Base-by-base conservation (phyloP, 2,888 invertebrate species). In the Papilio demoleus region DNA sequence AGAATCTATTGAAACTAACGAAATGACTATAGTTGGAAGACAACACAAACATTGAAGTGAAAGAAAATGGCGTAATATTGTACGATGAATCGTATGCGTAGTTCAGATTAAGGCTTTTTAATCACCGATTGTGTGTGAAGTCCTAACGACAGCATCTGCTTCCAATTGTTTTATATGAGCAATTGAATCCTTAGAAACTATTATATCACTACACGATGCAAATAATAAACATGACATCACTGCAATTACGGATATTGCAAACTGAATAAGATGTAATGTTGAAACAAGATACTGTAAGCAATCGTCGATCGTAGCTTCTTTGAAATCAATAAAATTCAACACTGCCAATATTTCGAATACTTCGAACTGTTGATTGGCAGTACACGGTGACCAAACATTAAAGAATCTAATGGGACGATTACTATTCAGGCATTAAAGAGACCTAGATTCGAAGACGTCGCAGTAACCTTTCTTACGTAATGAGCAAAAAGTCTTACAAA, bases 281-380 rank as follows among this genome's bases (percentile, higher is more conserved):
- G 47, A 50, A 50, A 53, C 63, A 53, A 38, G 63, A 64, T 38
- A 53, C 47, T 19, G 24, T 36, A 53, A 24, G 22, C n/a, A 27
- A 38, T n/a, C 6, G n/a, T 27, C 27, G 47, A n/a, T 53, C 27
- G 53, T 53, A 38, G 24, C 24, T 64, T 64, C 63, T 64, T 24
- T 38, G 63, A 53, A 64, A 24, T 64, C 50, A 64, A 64, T 63
- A 12, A 63, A 42, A 64, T 64, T 53, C 4, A n/a, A 64, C 24
- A 31, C 31, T 11, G n/a, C 36, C 17, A 47, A 62, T 27, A 34
- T n/a, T n/a, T n/a, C n/a, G n/a, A n/a, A 27, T 53, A 31, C 31
- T 17, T 40, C 27, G 56, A 64, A 53, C 6, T 38, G 2, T 38
- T 38, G 2, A n/a, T 17, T n/a, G n/a, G n/a, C n/a, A n/a, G n/a